phyloP scores from a whole-genome alignment of 37 sponge, comb jelly and placozoan genomes.

The Aphrocallistes beatrix region DNA sequence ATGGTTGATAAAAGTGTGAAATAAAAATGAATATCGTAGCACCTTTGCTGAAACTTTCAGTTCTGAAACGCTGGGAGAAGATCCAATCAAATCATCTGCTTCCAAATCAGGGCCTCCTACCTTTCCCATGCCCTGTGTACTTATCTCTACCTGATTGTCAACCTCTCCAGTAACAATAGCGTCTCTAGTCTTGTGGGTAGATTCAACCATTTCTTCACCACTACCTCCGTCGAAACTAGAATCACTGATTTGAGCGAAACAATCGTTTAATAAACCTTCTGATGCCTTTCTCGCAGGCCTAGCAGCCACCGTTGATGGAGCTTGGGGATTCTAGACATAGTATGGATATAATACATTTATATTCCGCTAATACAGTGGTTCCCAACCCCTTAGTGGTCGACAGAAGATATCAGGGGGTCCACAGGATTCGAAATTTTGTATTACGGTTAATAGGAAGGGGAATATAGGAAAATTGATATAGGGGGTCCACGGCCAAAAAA shows the following conservation, averaged over 20 bases:
- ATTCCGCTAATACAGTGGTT: neutral
- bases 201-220: neutral
- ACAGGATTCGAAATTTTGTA: neutral
- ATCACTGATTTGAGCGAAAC: neutral
- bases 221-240: conserved; percentile 11
- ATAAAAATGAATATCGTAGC: neutral
- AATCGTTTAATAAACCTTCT: neutral
- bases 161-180: neutral
- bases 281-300: too few relatives aligned
- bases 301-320: too few relatives aligned
- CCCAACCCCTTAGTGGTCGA: neutral
- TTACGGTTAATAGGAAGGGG: too few relatives aligned
- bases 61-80: neutral
- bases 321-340: too few relatives aligned
- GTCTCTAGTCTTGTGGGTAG: too few relatives aligned
- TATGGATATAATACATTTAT: too few relatives aligned
- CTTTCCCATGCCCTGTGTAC: too few relatives aligned
- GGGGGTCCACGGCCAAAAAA: too few relatives aligned
- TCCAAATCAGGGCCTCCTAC: neutral
- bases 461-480: too few relatives aligned
- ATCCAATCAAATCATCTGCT: too few relatives aligned
- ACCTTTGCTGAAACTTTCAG: neutral
- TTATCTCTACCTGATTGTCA: neutral
- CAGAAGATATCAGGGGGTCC: neutral
- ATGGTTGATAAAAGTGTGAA: too few relatives aligned